These are phyloP conservation scores for Zophobas atratus DNA, from an alignment of 1,140 invertebrate species.

Conservation along the genomic window DNA sequence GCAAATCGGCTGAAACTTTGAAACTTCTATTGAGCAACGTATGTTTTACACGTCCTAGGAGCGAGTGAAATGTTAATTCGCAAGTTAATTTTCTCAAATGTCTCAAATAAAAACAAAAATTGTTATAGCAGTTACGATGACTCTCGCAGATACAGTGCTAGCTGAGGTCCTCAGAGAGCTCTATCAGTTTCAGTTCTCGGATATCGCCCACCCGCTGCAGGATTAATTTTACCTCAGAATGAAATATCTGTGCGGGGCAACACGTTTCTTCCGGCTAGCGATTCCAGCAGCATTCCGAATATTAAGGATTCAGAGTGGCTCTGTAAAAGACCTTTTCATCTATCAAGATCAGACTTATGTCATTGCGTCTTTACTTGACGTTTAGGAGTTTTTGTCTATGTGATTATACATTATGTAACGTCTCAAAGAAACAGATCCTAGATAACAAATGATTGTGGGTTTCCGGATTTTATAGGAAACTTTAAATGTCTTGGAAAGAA, in stretches of 20 bases:
- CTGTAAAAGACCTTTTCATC: constrained; percentile 46
- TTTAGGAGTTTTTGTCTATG: constrained; percentile 36
- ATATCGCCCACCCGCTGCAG: constrained; percentile 41
- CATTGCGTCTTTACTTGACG: constrained; percentile 46
- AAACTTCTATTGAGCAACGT: background rate
- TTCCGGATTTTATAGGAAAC: constrained; percentile 15
- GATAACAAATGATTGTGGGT: constrained; percentile 27
- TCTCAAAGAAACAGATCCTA: constrained; percentile 31
- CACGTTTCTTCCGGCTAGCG: constrained; percentile 41
- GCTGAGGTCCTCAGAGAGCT: constrained; percentile 26
- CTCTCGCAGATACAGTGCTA: constrained; percentile 13
- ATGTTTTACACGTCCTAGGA: background rate
- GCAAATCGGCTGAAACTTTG: background rate
- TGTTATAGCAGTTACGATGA: constrained; percentile 10
- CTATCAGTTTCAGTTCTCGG: constrained; percentile 42
- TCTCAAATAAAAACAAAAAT: constrained; percentile 23
- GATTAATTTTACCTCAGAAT: constrained; percentile 43
- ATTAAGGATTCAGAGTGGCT: constrained; percentile 46
- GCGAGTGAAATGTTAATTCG: no score
- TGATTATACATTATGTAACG: constrained; percentile 39
- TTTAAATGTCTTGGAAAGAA: constrained; percentile 14
- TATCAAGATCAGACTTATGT: constrained; percentile 49
- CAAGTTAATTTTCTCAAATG: constrained; percentile 3
- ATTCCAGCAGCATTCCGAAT: constrained; percentile 38
- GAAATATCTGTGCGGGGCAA: constrained; percentile 39